Evolutionary conservation across 2,113 vertebrate genomes (phyloP), one percentile per base, ranked within the genome.

Genomic region (Plecturocebus donacophilus): DNA sequence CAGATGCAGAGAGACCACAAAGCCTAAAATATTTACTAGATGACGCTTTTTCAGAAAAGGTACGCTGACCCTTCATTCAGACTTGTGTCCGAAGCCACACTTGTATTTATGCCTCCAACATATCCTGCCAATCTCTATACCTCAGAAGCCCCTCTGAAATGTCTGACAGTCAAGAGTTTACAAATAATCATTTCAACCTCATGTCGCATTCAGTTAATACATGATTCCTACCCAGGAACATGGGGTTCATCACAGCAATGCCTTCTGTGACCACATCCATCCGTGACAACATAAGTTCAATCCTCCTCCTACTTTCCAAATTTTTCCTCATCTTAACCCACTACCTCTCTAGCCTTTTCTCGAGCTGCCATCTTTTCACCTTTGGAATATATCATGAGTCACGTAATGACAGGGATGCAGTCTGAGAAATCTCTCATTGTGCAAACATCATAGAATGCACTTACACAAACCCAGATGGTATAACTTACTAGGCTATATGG

Each of bases 101-200:
- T 6, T 47, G 45, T 52, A 45, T 83, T 54, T 94, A 23, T 86
- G 80, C 45, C 19, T 85, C 93, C 45, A 70, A 45, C 3, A 45
- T 52, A 61, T 19, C 5, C 8, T 19, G 45, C 32, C 21, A 30
- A 23, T 11, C 6, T 6, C 1, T 1, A 3, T 4, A 3, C 20
- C 58, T 52, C 90, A 76, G 13, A 70, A 47, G 70, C 52, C 35
- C 1, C 40, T 76, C n/a, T 38, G n/a, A 83, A 42, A 30, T 3
- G 10, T 54, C 17, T 52, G 23, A 56, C 40, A 21, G 12, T 11
- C 17, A 61, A 45, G 16, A 32, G 10, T n/a, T 68, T 35, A 56
- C 11, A 45, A 27, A 11, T 68, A 2, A 19, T 14, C 12, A 38
- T 12, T 42, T 49, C 47, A 38, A 16, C 38, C 56, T 47, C 4